Base-by-base conservation (phyloP, 2,113 vertebrate species). In the Asarcornis scutulata region DNA sequence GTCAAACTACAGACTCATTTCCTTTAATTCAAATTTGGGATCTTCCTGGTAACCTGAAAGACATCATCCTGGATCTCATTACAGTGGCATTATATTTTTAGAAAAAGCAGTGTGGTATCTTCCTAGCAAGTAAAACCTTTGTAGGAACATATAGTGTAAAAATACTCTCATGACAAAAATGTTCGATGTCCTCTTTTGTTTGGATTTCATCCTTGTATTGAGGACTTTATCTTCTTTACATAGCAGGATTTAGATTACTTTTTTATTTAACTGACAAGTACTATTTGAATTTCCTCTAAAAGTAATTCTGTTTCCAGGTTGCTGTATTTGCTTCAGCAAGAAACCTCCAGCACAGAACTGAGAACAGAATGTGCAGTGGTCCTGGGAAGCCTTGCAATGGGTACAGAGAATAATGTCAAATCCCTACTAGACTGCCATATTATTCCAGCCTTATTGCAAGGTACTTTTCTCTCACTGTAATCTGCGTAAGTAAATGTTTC, bases 361-460 rank as follows among this genome's bases (percentile, higher is more conserved):
- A 98, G 99, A 97, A 99, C 99, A 2, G 99, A 99, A 94, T 99
- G 99, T 42, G 99, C 99, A 0, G 99, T 99, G 92, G 99, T 99
- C 60, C 98, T 99, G 27, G 99, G 99, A 97, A 99, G 99, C 96
- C 98, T 99, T 53, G 99, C 99, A 64, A 99, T 99, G 99, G 99
- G 99, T 92, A 99, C 99, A 9, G 99, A 99, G 97, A 99, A 99
- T 97, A 99, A 99, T 97, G 99, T 99, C 96, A 99, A 99, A 98
- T 99, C 99, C 97, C 98, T 99, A 48, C 98, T 99, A 97, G 99
- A 99, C 98, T 99, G 99, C 97, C 99, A 99, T 98, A 99, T 99
- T 97, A 99, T 99, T 97, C 99, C 99, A 93, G 99, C 99, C 97
- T 98, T 99, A 96, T 95, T 99, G 55, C 99, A 99, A 99, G 99